Percentiles rank a stretch among this genome's conserved stretches.
Evolutionary conservation across 2,888 invertebrate genomes (phyloP).

Genomic region (Acanthococcus lagerstroemiae): DNA sequence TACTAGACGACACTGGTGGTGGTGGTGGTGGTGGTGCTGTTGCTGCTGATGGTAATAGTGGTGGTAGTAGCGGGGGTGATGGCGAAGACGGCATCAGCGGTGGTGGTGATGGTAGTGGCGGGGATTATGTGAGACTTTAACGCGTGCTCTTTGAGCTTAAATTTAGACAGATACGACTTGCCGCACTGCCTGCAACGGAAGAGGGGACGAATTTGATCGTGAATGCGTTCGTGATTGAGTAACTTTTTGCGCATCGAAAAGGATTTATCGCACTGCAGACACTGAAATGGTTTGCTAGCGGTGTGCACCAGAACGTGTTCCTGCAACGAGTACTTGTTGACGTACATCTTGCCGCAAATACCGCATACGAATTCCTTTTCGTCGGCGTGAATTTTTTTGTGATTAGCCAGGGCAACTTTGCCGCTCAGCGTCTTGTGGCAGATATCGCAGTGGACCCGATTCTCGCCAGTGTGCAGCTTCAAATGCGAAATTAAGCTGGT

Average conservation of each 20-base stretch:
- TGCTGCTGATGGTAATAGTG: too few species aligned
- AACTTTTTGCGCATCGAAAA: conserved; percentile 24
- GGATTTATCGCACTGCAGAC: conserved; percentile 18
- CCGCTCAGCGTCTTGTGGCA: conserved; percentile 11
- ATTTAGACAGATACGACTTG: conserved; percentile 18
- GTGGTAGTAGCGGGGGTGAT: too few species aligned
- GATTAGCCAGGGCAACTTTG: conserved; percentile 5
- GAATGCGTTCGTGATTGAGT: conserved; percentile 23
- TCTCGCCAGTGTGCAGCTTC: conserved; percentile 19
- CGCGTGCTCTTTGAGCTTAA: conserved; percentile 9
- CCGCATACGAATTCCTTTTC: conserved; percentile 12
- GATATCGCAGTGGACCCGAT: conserved; percentile 16
- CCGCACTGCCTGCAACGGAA: conserved; percentile 10
- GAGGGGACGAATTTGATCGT: conserved; percentile 5
- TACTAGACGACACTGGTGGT: too few species aligned
- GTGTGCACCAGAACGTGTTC: conserved; percentile 20
- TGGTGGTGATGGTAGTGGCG: too few species aligned
- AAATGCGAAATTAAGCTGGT: conserved; percentile 10
- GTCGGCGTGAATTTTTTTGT: conserved; percentile 20
- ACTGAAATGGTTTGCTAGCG: conserved; percentile 23
- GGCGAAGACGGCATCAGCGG: too few species aligned
- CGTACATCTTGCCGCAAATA: conserved; percentile 20
- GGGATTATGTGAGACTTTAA: conserved; percentile 12
- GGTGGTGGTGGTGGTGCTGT: too few species aligned
- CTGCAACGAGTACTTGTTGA: conserved; percentile 19